A percentile compares a stretch with the other conserved stretches of the same genome.
These are phyloP conservation scores for Pampus argenteus DNA, from an alignment of 2,797 vertebrate genomes.

Conservation along the genomic window DNA sequence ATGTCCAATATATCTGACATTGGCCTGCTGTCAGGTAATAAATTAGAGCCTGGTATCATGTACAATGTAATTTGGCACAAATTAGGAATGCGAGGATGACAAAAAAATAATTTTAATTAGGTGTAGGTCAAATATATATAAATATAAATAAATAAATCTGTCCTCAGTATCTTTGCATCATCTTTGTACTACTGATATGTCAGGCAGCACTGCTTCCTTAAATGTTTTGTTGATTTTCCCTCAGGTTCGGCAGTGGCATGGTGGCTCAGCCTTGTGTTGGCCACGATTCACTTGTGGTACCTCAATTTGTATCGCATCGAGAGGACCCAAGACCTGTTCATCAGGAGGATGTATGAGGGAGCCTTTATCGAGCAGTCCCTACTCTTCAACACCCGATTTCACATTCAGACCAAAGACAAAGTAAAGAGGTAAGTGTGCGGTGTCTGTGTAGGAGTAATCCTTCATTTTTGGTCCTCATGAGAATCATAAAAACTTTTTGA, in stretches of 20 bases:
- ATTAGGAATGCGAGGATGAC: not conserved
- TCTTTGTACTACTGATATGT: too few species aligned
- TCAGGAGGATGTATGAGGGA: constrained; percentile 74
- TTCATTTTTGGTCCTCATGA: too few species aligned
- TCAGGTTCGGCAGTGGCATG: constrained; percentile 57
- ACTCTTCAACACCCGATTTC: constrained; percentile 74
- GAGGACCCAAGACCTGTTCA: constrained; percentile 79
- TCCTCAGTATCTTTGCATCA: too few species aligned
- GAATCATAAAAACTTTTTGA: too few species aligned
- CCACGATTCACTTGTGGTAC: constrained; percentile 72
- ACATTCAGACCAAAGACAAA: constrained; percentile 41
- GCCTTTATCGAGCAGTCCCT: constrained; percentile 79
- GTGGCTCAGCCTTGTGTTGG: constrained; percentile 73
- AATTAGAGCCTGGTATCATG: not conserved
- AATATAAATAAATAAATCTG: too few species aligned
- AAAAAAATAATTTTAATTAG: not conserved
- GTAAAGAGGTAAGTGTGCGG: constrained; percentile 45
- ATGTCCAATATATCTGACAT: constrained; percentile 44
- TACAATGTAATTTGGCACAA: not conserved
- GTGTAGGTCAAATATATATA: too few species aligned
- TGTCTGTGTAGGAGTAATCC: too few species aligned
- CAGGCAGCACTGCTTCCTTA: not conserved
- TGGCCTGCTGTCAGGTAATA: constrained; percentile 55
- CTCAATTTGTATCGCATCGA: constrained; percentile 70
- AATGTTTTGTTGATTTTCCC: not conserved